Conservation (phyloP, 2,888 invertebrate species). For the Neoscelio sp. region DNA sequence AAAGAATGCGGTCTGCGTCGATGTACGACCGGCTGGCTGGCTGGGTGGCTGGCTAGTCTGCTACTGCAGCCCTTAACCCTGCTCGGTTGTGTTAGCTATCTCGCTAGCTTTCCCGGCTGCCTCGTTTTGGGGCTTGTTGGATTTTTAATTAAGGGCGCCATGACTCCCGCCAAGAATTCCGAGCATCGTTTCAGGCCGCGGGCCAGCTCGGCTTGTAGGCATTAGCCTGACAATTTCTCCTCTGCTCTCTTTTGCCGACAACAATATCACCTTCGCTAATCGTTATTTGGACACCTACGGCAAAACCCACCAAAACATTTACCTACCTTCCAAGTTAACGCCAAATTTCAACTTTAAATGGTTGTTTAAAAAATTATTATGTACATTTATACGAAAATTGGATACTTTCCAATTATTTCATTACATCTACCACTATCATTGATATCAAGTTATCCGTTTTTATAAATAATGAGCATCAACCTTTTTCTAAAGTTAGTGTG, state of each 20-base stretch:
- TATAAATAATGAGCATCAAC: constrained; percentile 14
- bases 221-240: constrained; percentile 64
- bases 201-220: constrained; percentile 69
- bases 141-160: constrained; percentile 83
- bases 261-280: constrained; percentile 59
- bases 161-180: constrained; percentile 82
- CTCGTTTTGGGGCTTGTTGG: constrained; percentile 81
- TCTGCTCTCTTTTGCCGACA: constrained; percentile 15
- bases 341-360: too few species aligned
- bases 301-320: not conserved
- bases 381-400: too few species aligned
- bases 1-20: constrained; percentile 83
- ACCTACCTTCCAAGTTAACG: too few species aligned
- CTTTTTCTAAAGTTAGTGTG: constrained; percentile 24
- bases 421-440: too few species aligned
- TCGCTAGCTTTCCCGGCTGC: constrained; percentile 55
- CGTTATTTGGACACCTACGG: constrained; percentile 25
- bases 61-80: constrained; percentile 76
- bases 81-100: constrained; percentile 53
- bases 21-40: constrained; percentile 77
- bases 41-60: constrained; percentile 69
- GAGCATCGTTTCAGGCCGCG: constrained; percentile 75
- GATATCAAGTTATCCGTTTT: not conserved
- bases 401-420: too few species aligned
- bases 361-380: too few species aligned